Base-by-base conservation (phyloP, 2,113 vertebrate genomes). In the Bombycilla garrulus region DNA sequence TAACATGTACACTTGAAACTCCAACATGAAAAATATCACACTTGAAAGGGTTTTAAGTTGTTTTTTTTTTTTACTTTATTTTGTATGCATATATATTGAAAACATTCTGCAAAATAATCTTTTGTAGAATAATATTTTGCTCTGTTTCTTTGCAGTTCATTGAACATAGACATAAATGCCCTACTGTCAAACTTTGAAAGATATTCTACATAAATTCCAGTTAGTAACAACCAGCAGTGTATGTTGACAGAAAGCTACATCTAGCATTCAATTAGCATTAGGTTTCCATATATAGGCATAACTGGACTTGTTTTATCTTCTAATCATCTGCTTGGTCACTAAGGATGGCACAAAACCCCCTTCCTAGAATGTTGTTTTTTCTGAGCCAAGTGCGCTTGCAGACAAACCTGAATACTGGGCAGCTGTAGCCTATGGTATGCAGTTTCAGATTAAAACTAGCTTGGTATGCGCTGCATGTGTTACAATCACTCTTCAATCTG, bases 401-500 rank as follows among this genome's bases (percentile, higher is more conserved):
- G 54, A 54, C 28, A 81, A 86, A 86, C 82, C 35, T 81, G 80
- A 93, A 73, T 20, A 53, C 9, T 69, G 86, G 72, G 67, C 76
- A 88, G 82, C 42, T 90, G 28, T 22, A 47, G 38, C 42, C 58
- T 58, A 6, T 3, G 26, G 64, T 44, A 83, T 83, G 54, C 60
- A 86, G 60, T 48, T 90, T 71, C 54, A 93, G 69, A 94, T 84
- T 81, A 92, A 94, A 88, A 81, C 88, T 81, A 67, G 15, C 31
- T 81, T 28, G 60, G 26, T 83, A 83, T 88, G 76, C 70, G 79
- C 53, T 92, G 70, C 82, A 81, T 31, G 35, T 93, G 76, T 66
- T 93, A 64, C 33, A 91, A 81, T 81, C 89, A 53, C 61, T 91
- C 94, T 86, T 92, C 80, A 78, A 0, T 71, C 61, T 81, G 80